Evolutionary conservation across 2,113 vertebrate species (phyloP).

Genomic region (Gallinago undulata): DNA sequence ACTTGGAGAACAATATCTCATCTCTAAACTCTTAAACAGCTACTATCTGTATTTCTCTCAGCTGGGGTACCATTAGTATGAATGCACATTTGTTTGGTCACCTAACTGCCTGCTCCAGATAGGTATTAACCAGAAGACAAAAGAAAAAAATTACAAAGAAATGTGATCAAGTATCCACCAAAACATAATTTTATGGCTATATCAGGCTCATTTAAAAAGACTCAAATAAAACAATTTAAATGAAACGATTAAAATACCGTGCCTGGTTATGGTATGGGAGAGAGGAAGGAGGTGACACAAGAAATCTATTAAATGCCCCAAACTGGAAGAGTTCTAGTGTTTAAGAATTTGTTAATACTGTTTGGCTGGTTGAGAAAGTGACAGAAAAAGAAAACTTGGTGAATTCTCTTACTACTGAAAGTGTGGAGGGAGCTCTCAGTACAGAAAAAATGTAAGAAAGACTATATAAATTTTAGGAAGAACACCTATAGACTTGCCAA

Average conservation of each 20-base stretch:
- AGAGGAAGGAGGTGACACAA: not conserved
- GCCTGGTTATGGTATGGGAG: not conserved
- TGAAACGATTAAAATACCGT: not conserved
- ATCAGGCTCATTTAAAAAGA: not conserved
- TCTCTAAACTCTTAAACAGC: not conserved
- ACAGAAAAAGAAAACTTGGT: not conserved
- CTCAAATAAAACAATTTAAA: constrained; percentile 37
- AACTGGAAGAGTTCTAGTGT: not conserved
- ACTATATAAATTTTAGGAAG: not conserved
- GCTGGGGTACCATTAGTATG: constrained; percentile 5
- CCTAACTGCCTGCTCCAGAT: constrained; percentile 73
- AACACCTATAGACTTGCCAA: not conserved
- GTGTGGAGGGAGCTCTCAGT: not conserved
- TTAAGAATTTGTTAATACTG: not conserved
- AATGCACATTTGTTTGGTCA: constrained; percentile 68
- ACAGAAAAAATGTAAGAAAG: not conserved
- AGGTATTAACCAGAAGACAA: constrained; percentile 72
- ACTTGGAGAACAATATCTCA: not conserved
- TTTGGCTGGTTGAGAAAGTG: not conserved
- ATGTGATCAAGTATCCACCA: constrained; percentile 18
- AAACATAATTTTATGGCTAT: not conserved
- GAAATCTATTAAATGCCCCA: not conserved
- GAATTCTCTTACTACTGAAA: not conserved
- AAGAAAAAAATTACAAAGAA: not conserved
- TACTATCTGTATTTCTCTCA: not conserved